phyloP scores from a whole-genome alignment of 2,113 vertebrate genomes.

The Nesospiza acunhae region DNA sequence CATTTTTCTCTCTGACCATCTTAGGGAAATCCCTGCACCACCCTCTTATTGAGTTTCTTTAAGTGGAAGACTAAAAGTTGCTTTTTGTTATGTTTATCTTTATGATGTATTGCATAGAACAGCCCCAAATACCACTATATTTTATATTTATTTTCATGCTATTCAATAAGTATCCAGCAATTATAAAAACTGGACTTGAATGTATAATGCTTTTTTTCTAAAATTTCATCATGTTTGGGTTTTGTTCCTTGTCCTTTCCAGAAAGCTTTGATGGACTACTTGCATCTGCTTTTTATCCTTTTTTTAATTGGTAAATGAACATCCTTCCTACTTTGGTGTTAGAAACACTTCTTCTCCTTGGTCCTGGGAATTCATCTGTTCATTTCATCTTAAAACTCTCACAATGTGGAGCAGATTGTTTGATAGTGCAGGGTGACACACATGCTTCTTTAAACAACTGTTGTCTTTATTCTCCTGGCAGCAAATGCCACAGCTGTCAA shows the following conservation, averaged over 20 bases:
- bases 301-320: not conserved
- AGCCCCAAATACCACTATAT: not conserved
- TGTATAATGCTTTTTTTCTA: not conserved
- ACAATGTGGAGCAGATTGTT: slow-evolving; percentile 28
- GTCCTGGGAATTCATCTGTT: slow-evolving; percentile 39
- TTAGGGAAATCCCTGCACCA: not conserved
- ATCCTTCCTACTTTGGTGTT: slow-evolving; percentile 43
- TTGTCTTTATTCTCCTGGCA: slow-evolving; percentile 54
- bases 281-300: not conserved
- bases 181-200: not conserved
- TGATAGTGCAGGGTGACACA: slow-evolving; percentile 33
- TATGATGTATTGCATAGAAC: not conserved
- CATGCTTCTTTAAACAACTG: not conserved
- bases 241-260: not conserved
- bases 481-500: slow-evolving; percentile 49
- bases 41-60: not conserved
- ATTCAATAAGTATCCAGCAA: not conserved
- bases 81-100: not conserved
- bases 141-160: not conserved
- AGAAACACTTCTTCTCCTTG: slow-evolving; percentile 3
- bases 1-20: not conserved
- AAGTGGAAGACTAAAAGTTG: not conserved
- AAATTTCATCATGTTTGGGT: not conserved
- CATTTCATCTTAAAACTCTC: slow-evolving; percentile 31
- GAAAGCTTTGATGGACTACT: not conserved